Percentiles rank a stretch among this genome's conserved stretches.
These are phyloP conservation scores for Paragorgia papillata DNA, from an alignment of 92 coral and sea anemone species.

Conservation along the genomic window DNA sequence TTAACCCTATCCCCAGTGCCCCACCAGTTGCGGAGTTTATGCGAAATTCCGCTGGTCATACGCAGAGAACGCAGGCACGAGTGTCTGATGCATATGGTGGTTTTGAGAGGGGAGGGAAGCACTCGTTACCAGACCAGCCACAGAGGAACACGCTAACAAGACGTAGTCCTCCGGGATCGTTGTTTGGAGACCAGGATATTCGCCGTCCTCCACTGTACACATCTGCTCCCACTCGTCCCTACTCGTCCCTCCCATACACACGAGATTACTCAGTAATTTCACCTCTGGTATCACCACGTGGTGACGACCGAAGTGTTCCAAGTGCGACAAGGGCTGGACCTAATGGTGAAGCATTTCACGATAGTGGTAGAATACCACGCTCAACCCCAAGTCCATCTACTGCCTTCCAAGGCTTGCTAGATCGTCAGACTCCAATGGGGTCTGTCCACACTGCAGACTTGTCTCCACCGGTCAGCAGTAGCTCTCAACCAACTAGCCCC, in stretches of 20 bases:
- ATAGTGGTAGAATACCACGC: neutral
- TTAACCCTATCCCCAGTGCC: too few relatives aligned
- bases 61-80: neutral
- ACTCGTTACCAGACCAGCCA: neutral
- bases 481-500: neutral
- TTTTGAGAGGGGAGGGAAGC: neutral
- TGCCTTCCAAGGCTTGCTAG: constrained; percentile 4
- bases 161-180: constrained; percentile 29
- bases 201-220: constrained; percentile 39
- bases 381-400: neutral
- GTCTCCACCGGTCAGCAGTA: neutral
- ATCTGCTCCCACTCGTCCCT: constrained; percentile 30
- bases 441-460: neutral
- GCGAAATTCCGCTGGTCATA: neutral
- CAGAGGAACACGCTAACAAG: neutral
- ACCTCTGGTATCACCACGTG: neutral
- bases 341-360: constrained; percentile 25
- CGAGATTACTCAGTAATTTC: neutral
- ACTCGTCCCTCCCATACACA: neutral
- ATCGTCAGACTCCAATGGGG: constrained; percentile 10
- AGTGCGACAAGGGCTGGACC: constrained; percentile 5
- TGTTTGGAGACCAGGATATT: constrained; percentile 7
- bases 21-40: too few relatives aligned
- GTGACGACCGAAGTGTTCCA: neutral
- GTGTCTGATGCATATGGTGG: neutral